Conservation (phyloP, 2,797 vertebrate genomes). For the Esox masquinongy region DNA sequence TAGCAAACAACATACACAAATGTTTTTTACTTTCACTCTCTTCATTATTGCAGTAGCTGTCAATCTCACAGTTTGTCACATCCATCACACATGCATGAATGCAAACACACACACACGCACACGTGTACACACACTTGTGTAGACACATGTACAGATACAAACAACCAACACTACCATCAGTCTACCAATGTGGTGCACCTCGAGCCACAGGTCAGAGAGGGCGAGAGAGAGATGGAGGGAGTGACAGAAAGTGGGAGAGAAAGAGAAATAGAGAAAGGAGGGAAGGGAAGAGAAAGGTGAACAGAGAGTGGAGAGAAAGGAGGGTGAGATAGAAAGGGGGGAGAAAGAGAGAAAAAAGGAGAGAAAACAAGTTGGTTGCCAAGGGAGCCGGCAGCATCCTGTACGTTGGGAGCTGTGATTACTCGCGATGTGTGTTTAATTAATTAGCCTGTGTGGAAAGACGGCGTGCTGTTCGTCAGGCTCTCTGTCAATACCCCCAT, state of each 20-base stretch:
- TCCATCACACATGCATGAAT: background rate
- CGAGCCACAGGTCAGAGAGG: slow-evolving; percentile 33
- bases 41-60: background rate
- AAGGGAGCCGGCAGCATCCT: slow-evolving; percentile 70
- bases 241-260: slow-evolving; percentile 48
- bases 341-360: slow-evolving; percentile 46
- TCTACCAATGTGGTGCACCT: slow-evolving; percentile 19
- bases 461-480: slow-evolving; percentile 59
- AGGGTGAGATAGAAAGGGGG: slow-evolving; percentile 42
- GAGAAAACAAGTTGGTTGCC: slow-evolving; percentile 67
- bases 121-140: background rate
- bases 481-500: slow-evolving; percentile 64
- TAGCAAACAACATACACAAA: background rate
- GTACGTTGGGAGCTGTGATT: slow-evolving; percentile 67
- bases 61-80: background rate
- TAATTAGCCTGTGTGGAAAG: slow-evolving; percentile 70
- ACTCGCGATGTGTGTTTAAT: slow-evolving; percentile 70
- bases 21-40: background rate
- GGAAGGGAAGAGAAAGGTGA: slow-evolving; percentile 12
- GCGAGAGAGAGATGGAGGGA: slow-evolving; percentile 19
- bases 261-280: slow-evolving; percentile 39
- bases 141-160: background rate
- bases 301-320: slow-evolving; percentile 50
- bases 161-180: slow-evolving; percentile 10
- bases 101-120: background rate